A percentile compares a stretch with the other conserved stretches of the same genome.
These are phyloP conservation scores for Microctonus aethiopoides DNA, from an alignment of 2,888 invertebrate species.

Conservation along the genomic window DNA sequence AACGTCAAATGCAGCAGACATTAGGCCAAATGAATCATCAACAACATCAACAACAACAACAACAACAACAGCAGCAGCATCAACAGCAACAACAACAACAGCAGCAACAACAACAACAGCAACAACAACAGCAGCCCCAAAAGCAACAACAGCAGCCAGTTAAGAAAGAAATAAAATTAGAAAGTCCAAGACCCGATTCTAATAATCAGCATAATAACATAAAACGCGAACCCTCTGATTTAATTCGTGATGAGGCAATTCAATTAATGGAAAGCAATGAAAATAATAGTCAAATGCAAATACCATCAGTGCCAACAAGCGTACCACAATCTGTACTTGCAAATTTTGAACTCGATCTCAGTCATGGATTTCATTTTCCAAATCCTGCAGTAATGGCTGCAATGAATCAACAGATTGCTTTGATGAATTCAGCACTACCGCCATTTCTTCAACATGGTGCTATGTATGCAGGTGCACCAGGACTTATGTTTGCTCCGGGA, in stretches of 20 bases:
- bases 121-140: slow-evolving; percentile 43
- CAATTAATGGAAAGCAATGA: slow-evolving; percentile 38
- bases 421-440: slow-evolving; percentile 69
- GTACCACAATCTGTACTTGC: slow-evolving; percentile 52
- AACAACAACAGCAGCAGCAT: slow-evolving; percentile 43
- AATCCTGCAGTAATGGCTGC: slow-evolving; percentile 67
- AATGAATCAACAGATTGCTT: slow-evolving; percentile 68
- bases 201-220: slow-evolving; percentile 50
- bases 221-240: slow-evolving; percentile 58
- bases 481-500: slow-evolving; percentile 67
- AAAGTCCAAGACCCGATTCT: slow-evolving; percentile 46
- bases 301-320: slow-evolving; percentile 50
- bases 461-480: slow-evolving; percentile 65
- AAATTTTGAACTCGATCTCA: slow-evolving; percentile 61
- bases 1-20: slow-evolving; percentile 61
- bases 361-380: slow-evolving; percentile 64
- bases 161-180: slow-evolving; percentile 58
- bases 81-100: slow-evolving; percentile 43
- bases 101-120: slow-evolving; percentile 42
- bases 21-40: slow-evolving; percentile 53
- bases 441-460: slow-evolving; percentile 68
- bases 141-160: slow-evolving; percentile 31
- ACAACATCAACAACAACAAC: slow-evolving; percentile 45
- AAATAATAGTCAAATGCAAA: slow-evolving; percentile 44
- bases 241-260: slow-evolving; percentile 3